These are phyloP conservation scores for Macrophya annulata DNA, from an alignment of 2,888 invertebrate genomes.

Conservation along the genomic window DNA sequence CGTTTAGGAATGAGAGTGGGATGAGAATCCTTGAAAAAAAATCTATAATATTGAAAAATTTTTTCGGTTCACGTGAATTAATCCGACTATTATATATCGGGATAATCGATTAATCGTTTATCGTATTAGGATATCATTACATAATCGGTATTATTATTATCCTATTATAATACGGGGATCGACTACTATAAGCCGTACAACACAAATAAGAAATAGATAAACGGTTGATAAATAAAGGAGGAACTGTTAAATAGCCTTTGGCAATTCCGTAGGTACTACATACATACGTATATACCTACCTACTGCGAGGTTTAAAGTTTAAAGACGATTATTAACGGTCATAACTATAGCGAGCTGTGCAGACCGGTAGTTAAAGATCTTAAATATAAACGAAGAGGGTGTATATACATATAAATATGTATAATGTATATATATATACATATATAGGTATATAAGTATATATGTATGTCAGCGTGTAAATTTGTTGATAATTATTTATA, in stretches of 20 bases:
- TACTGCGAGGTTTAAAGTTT: not conserved
- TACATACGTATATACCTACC: not conserved
- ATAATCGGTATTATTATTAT: conserved; percentile 52
- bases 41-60: not conserved
- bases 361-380: not conserved
- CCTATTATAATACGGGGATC: conserved; percentile 35
- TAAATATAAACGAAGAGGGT: not conserved
- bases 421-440: no score
- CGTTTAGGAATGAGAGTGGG: no score
- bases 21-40: not conserved
- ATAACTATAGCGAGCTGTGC: not conserved
- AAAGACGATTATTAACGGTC: conserved; percentile 30
- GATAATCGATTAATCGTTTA: conserved; percentile 52
- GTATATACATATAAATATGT: no score
- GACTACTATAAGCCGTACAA: conserved; percentile 7
- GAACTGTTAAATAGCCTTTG: conserved; percentile 13
- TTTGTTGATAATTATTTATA: not conserved
- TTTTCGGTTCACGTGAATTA: conserved; percentile 13
- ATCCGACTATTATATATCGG: not conserved
- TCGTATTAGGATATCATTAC: conserved; percentile 46
- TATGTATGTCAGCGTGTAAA: conserved; percentile 23
- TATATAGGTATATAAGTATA: not conserved
- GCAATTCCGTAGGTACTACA: not conserved
- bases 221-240: conserved; percentile 4
- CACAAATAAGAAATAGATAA: conserved; percentile 9